phyloP scores from a whole-genome alignment of 2,888 invertebrate genomes.

The Aporophyla nigra region DNA sequence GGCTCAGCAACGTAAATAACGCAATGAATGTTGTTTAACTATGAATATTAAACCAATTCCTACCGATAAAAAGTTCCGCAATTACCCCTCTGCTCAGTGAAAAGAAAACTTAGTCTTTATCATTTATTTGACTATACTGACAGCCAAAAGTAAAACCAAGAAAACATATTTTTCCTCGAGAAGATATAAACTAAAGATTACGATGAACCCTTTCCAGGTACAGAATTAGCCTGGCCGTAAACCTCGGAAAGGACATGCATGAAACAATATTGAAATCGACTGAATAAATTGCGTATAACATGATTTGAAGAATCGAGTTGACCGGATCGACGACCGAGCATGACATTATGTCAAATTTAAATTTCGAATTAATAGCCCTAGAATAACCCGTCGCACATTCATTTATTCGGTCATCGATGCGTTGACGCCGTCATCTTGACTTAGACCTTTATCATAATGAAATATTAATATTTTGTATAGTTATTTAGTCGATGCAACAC shows the following conservation, averaged over 20 bases:
- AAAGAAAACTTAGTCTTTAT: neutral
- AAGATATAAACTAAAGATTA: neutral
- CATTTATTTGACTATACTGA: neutral
- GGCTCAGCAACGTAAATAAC: no score
- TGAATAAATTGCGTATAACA: conserved; percentile 61
- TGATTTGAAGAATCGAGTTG: conserved; percentile 46
- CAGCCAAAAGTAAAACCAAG: neutral
- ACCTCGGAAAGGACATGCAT: conserved; percentile 45
- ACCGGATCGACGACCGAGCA: conserved; percentile 49
- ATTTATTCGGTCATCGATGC: conserved; percentile 60
- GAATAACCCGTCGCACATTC: conserved; percentile 55
- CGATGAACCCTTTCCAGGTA: conserved; percentile 7
- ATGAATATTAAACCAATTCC: no score
- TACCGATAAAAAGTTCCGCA: no score
- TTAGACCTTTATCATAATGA: conserved; percentile 49
- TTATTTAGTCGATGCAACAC: conserved; percentile 33
- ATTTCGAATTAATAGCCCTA: conserved; percentile 64
- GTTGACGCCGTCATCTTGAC: conserved; percentile 55
- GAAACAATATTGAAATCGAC: conserved; percentile 64
- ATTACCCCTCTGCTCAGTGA: no score
- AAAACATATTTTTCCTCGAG: neutral
- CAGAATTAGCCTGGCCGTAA: conserved; percentile 45
- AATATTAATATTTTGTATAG: conserved; percentile 50
- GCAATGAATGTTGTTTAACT: no score
- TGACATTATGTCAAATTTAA: conserved; percentile 65